Conservation (phyloP, 1,140 invertebrate genomes). For the Bombus cullumanus region DNA sequence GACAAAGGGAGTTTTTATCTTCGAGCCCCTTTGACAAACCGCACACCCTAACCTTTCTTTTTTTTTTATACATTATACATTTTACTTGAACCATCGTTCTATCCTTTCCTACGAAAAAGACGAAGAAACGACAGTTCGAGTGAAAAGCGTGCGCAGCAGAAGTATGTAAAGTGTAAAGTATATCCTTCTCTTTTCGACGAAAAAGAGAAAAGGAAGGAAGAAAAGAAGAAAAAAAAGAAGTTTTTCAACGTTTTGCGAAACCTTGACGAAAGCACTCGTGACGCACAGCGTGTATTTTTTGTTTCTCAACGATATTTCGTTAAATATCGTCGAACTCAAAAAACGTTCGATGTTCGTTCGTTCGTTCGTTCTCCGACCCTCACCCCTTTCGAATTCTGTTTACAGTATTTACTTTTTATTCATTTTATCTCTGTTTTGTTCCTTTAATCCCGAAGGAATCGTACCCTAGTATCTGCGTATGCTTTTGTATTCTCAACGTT, state of each 20-base stretch:
- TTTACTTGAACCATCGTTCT: not conserved
- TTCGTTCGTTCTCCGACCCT: not conserved
- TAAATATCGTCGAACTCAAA: not conserved
- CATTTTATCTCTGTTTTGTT: not conserved
- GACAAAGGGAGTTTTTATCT: not conserved
- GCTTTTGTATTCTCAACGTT: not conserved
- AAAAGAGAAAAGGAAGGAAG: not conserved
- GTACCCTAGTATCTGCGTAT: not conserved
- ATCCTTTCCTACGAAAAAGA: not conserved
- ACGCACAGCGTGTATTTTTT: slow-evolving; percentile 43
- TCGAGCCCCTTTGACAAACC: slow-evolving; percentile 22
- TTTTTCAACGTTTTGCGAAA: slow-evolving; percentile 26
- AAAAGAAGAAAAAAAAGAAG: not conserved
- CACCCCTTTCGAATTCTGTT: slow-evolving; percentile 14
- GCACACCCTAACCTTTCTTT: slow-evolving; percentile 15
- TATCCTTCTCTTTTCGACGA: not conserved
- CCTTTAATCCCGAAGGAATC: slow-evolving; percentile 3
- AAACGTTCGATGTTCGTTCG: not conserved
- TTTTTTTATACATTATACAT: not conserved
- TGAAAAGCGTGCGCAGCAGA: too few relatives aligned
- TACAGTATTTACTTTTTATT: not conserved
- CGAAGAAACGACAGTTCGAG: too few relatives aligned
- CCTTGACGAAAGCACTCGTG: slow-evolving; percentile 52
- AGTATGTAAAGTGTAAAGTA: not conserved
- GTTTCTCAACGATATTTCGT: slow-evolving; percentile 11